phyloP scores from a whole-genome alignment of 2,888 invertebrate genomes.

The Rhorus exstirpatorius region DNA sequence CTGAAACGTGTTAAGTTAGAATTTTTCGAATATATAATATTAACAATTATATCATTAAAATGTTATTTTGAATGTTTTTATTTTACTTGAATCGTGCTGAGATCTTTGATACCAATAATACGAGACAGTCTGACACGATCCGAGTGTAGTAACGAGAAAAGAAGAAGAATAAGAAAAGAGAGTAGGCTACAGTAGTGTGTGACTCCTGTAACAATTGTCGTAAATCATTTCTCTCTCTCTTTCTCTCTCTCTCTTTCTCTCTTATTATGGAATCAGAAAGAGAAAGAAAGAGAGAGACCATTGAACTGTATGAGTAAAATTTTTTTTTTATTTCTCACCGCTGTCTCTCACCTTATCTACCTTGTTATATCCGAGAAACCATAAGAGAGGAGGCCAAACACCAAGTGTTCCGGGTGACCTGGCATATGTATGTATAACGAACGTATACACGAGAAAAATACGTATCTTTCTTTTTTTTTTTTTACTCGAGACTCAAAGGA shows the following conservation, averaged over 20 bases:
- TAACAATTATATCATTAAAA: too few relatives aligned
- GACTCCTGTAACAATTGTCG: constrained; percentile 47
- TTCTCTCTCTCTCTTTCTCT: not conserved
- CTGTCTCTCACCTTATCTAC: constrained; percentile 58
- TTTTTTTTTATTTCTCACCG: constrained; percentile 15
- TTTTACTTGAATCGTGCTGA: not conserved
- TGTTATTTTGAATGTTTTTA: constrained; percentile 1
- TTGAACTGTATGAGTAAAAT: constrained; percentile 12
- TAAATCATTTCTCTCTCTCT: constrained; percentile 59
- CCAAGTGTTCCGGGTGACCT: constrained; percentile 59
- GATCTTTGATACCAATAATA: not conserved
- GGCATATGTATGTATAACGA: constrained; percentile 35
- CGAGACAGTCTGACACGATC: constrained; percentile 40
- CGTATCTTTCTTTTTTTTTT: not conserved
- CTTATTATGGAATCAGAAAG: constrained; percentile 6
- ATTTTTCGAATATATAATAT: too few relatives aligned
- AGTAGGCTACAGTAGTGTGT: constrained; percentile 22
- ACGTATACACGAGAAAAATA: constrained; percentile 10
- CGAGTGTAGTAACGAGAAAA: constrained; percentile 38
- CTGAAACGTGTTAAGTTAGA: too few relatives aligned
- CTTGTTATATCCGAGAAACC: constrained; percentile 65
- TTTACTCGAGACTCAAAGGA: not conserved
- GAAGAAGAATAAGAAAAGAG: constrained; percentile 13
- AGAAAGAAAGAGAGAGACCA: constrained; percentile 4
- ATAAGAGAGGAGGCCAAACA: constrained; percentile 35